Conservation (phyloP, 2,888 invertebrate genomes). For the Oxyteleia sp. region DNA sequence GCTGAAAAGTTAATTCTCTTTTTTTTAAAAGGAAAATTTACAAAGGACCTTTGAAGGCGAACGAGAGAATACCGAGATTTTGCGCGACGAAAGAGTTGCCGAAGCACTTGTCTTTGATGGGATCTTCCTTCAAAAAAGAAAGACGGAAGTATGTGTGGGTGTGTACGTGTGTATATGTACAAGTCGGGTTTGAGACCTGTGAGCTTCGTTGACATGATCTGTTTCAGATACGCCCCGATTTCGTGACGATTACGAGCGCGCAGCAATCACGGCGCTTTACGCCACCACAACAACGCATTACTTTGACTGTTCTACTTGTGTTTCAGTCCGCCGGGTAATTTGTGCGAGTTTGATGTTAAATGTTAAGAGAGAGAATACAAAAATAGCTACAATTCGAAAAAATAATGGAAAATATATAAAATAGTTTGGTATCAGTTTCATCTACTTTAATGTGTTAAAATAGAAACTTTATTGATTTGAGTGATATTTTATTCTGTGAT, state of each 20-base stretch:
- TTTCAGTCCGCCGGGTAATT: slow-evolving; percentile 21
- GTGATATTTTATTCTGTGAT: too few species aligned
- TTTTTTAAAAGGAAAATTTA: neutral
- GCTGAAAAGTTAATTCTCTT: slow-evolving; percentile 17
- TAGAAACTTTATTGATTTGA: too few species aligned
- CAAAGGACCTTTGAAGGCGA: slow-evolving; percentile 9
- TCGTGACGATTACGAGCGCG: slow-evolving; percentile 34
- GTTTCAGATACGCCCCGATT: slow-evolving; percentile 28
- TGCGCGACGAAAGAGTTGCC: slow-evolving; percentile 1
- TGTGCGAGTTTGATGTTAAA: slow-evolving; percentile 9
- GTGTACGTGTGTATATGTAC: neutral
- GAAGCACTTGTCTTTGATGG: slow-evolving; percentile 35
- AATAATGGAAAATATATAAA: neutral
- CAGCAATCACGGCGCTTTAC: slow-evolving; percentile 36
- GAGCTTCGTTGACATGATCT: slow-evolving; percentile 36
- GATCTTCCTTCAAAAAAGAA: neutral
- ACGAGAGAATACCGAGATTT: slow-evolving; percentile 14
- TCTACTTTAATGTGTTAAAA: too few species aligned
- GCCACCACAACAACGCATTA: slow-evolving; percentile 22
- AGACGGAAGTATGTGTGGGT: neutral
- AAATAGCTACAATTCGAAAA: neutral
- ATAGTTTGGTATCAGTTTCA: neutral
- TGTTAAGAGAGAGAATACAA: neutral
- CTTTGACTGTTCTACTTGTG: slow-evolving; percentile 23
- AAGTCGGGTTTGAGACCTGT: slow-evolving; percentile 32